A percentile compares a stretch with the other conserved stretches of the same genome.
These are phyloP conservation scores for Drosophila flavopinicola DNA, from an alignment of 2,888 invertebrate genomes.

Conservation along the genomic window DNA sequence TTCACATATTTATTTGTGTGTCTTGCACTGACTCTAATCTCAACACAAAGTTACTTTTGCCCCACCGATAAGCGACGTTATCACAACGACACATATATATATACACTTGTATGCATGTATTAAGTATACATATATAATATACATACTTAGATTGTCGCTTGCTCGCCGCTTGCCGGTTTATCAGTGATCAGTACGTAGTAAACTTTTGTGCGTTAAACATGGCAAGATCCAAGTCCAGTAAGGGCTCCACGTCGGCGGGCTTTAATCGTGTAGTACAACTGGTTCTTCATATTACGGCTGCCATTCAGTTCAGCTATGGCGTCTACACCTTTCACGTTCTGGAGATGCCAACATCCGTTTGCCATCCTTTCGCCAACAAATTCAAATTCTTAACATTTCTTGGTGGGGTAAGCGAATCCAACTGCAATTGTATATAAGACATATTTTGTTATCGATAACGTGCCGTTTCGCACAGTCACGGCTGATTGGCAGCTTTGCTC, in stretches of 20 bases:
- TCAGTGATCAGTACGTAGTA: conserved; percentile 69
- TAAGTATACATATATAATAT: conserved; percentile 14
- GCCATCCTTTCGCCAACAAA: conserved; percentile 88
- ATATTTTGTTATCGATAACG: conserved; percentile 29
- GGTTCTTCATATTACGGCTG: conserved; percentile 86
- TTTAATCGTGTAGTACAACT: conserved; percentile 75
- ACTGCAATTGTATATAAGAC: conserved; percentile 16
- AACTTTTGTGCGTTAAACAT: conserved; percentile 56
- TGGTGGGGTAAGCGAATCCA: conserved; percentile 88
- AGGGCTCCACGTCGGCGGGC: conserved; percentile 66
- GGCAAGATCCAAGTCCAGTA: conserved; percentile 60
- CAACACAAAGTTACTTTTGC: conserved; percentile 29
- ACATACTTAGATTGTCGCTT: conserved; percentile 14
- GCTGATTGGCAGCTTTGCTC: conserved; percentile 4
- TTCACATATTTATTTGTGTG: background rate
- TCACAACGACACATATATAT: conserved; percentile 26
- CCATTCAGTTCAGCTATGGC: conserved; percentile 88
- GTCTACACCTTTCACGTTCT: conserved; percentile 89
- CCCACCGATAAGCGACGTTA: conserved; percentile 50
- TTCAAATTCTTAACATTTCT: conserved; percentile 93
- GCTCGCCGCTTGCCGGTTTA: conserved; percentile 34
- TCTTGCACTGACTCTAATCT: conserved; percentile 16
- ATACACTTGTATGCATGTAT: background rate
- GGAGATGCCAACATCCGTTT: conserved; percentile 84
- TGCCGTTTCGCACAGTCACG: background rate